Base-by-base conservation (phyloP, 1,140 invertebrate genomes). In the Pogonomyrmex barbatus region DNA sequence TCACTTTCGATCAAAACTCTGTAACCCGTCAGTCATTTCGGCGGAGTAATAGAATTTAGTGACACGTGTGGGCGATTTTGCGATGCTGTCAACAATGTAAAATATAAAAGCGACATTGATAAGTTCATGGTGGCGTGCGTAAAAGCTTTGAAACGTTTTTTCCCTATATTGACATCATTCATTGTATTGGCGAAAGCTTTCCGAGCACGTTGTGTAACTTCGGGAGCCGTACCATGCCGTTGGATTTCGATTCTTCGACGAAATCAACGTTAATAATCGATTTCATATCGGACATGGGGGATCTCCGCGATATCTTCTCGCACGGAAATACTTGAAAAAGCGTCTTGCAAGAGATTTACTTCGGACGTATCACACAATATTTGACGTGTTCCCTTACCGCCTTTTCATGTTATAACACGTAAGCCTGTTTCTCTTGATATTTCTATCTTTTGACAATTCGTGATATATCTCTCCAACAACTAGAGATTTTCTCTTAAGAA, bases 161-260 rank as follows among this genome's bases (percentile, higher is more conserved):
- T 67, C 62, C 63, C 45, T 63, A 88, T 88, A 89, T 89, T 77
- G 88, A 89, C 88, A 89, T 78, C 88, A 77, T 89, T 89, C 78
- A 83, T 89, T 86, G 84, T 82, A 68, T 88, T 70, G 62, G 76
- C 67, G 58, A 90, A 79, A 87, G 67, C 79, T 90, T 90, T 90
- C 86, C 88, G 62, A 75, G 54, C 88, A 79, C 85, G 85, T 89
- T 60, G 68, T 62, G 79, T 62, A 78, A 90, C 86, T 81, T 70
- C 56, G 79, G 50, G 45, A 87, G 78, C 77, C 79, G 63, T 85
- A 85, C 73, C 71, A 62, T 78, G 67, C 30, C 85, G 75, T 62
- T 78, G 42, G 62, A 65, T 85, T 45, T 71, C 54, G 47, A 45
- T 82, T 10, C 58, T 77, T 47, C 45, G 30, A 52, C 30, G 36